Base-by-base conservation (phyloP, 2,888 invertebrate genomes). In the Epistrophella euchroma region DNA sequence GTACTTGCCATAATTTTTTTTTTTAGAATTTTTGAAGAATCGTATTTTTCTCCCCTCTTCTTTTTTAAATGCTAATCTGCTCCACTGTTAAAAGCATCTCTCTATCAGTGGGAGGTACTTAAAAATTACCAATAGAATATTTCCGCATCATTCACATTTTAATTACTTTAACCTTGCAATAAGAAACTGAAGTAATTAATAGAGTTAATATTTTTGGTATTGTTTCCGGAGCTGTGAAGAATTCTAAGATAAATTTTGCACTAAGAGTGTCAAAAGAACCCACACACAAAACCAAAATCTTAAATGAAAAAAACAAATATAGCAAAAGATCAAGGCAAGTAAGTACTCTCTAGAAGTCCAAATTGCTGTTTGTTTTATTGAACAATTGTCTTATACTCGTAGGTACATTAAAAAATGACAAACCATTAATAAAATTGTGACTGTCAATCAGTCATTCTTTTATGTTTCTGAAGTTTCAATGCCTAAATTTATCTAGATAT, bases 361-460 rank as follows among this genome's bases (percentile, higher is more conserved):
- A 45, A 64, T 45, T 28, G n/a, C 17, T 60, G 58, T 64, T 64
- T 32, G 32, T 66, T 47, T 60, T n/a, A n/a, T n/a, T 64, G 17
- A 45, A 2, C 19, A 66, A 43, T 43, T 43, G 25, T 10, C 25
- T n/a, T n/a, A n/a, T n/a, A n/a, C n/a, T n/a, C n/a, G n/a, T n/a
- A n/a, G n/a, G n/a, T n/a, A n/a, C 25, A 25, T 28, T 25, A 0
- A 28, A 28, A 43, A 64, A 47, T 66, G 45, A 66, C 32, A 32
- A 35, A 15, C 19, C 32, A 64, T 64, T 64, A 13, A 32, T 64
- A 25, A 71, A 17, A 28, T 60, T 45, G 15, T 7, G 43, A 37
- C 62, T 70, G 55, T 62, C 75, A 76, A 50, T 75, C 58, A 60
- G 56, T 66, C 60, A 58, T 55, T 58, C 43, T 40, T 52, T 56